Evolutionary conservation across 2,888 invertebrate genomes (phyloP), one percentile per base, ranked within the genome.

Genomic region (Glaucopsyche alexis): DNA sequence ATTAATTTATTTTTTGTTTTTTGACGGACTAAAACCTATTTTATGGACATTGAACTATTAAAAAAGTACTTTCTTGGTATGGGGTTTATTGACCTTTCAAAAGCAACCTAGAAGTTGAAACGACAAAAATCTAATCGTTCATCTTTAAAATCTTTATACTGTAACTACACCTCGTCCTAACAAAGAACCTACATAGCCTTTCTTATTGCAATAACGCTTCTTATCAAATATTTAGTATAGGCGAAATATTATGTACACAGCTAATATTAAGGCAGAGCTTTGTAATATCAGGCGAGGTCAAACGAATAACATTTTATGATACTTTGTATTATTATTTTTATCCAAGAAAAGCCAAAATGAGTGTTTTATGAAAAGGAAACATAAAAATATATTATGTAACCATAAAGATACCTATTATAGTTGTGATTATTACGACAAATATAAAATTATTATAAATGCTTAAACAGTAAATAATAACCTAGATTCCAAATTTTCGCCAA

Each of bases 301-400:
- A 60, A 38, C 60, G 29, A 60, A 60, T 60, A 60, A 60, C 60
- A 38, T 60, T 60, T 60, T 60, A 60, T 60, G 60, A 60, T 60
- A 29, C 38, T 60, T 38, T 60, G 29, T 60, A 60, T 60, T 60
- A 60, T 60, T 60, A 60, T 60, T 60, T 60, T 60, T 60, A 60
- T 60, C 29, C 14, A 16, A 14, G 60, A 2, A 60, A 60, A 14
- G 13, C 60, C 60, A 11, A 60, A 60, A 38, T 60, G 13, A 60
- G 60, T 13, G 60, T 60, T 29, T 29, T 60, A 60, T 29, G 60
- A 60, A 60, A 60, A 60, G 29, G 60, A 60, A 60, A 60, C n/a
- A n/a, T n/a, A n/a, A n/a, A n/a, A n/a, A n/a, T n/a, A n/a, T n/a
- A n/a, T 60, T 38, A 29, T 29, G 6, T 60, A 13, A 2, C 6